Evolutionary conservation across 2,888 invertebrate species (phyloP).

Genomic region (Colostygia pectinataria): DNA sequence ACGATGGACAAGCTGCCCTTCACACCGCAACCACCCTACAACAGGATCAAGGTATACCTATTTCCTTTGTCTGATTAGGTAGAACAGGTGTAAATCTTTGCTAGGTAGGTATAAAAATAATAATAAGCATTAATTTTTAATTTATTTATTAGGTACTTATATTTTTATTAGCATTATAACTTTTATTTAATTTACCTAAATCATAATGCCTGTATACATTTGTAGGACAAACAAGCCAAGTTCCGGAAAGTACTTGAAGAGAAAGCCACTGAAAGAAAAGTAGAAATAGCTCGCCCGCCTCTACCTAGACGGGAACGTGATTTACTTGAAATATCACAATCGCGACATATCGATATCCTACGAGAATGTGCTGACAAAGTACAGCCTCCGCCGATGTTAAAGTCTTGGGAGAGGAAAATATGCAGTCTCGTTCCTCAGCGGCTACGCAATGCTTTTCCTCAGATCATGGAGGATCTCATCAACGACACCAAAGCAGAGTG

Average conservation of each 20-base stretch:
- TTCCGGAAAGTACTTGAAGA: conserved; percentile 69
- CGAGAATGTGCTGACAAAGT: conserved; percentile 82
- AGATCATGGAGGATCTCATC: conserved; percentile 78
- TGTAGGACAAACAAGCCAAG: conserved; percentile 69
- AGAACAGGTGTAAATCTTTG: too few relatives aligned
- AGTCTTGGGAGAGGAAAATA: conserved; percentile 84
- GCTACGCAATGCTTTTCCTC: conserved; percentile 81
- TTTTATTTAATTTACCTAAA: neutral
- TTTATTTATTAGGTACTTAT: too few relatives aligned
- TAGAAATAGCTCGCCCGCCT: conserved; percentile 59
- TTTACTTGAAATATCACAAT: conserved; percentile 72
- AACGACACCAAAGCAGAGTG: conserved; percentile 83
- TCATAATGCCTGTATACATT: conserved; percentile 5
- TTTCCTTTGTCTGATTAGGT: too few relatives aligned
- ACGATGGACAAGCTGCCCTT: conserved; percentile 68
- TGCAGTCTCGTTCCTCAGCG: conserved; percentile 78
- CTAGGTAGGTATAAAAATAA: too few relatives aligned
- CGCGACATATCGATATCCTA: conserved; percentile 79
- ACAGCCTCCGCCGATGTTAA: conserved; percentile 84
- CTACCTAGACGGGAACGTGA: conserved; percentile 67
- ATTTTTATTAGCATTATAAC: too few relatives aligned
- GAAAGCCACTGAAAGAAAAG: conserved; percentile 63
- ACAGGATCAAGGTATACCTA: conserved; percentile 68
- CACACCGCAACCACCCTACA: conserved; percentile 67
- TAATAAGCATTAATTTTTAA: too few relatives aligned